phyloP scores from a whole-genome alignment of 2,797 vertebrate genomes.

The Bryconaethiops microstoma region DNA sequence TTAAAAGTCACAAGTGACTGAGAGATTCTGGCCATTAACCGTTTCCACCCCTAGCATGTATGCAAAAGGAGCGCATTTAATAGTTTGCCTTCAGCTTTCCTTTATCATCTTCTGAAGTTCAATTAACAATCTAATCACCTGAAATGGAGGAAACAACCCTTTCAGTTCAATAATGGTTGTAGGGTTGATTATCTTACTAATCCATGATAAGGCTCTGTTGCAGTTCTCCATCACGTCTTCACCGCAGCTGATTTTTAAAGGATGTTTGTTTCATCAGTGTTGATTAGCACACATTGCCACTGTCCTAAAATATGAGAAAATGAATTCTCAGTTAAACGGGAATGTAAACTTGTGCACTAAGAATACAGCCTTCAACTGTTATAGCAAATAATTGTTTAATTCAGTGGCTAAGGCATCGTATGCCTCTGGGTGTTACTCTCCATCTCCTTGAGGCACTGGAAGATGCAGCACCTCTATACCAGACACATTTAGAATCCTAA shows the following conservation, averaged over 20 bases:
- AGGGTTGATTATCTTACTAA: slow-evolving; percentile 44
- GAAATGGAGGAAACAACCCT: slow-evolving; percentile 40
- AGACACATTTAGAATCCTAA: not conserved
- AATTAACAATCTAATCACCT: slow-evolving; percentile 45
- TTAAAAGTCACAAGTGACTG: slow-evolving; percentile 34
- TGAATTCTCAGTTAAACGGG: slow-evolving; percentile 12
- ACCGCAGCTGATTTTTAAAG: slow-evolving; percentile 19
- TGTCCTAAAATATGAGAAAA: not conserved
- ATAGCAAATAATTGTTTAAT: not conserved
- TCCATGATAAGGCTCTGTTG: slow-evolving; percentile 16
- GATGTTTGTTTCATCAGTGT: slow-evolving; percentile 12
- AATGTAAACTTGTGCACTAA: slow-evolving; percentile 1
- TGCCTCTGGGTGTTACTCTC: not conserved
- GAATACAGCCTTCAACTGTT: not conserved
- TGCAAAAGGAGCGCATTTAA: not conserved
- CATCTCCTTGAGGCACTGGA: not conserved
- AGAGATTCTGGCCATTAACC: slow-evolving; percentile 35
- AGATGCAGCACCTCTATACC: not conserved
- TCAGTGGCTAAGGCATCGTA: not conserved
- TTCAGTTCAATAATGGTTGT: slow-evolving; percentile 35
- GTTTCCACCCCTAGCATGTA: slow-evolving; percentile 17
- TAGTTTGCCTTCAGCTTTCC: not conserved
- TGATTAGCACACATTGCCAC: not conserved
- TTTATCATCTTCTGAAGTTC: slow-evolving; percentile 29
- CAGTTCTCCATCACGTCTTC: slow-evolving; percentile 2